Evolutionary conservation across 1,140 invertebrate species (phyloP).

Genomic region (Caenorhabditis briggsae): DNA sequence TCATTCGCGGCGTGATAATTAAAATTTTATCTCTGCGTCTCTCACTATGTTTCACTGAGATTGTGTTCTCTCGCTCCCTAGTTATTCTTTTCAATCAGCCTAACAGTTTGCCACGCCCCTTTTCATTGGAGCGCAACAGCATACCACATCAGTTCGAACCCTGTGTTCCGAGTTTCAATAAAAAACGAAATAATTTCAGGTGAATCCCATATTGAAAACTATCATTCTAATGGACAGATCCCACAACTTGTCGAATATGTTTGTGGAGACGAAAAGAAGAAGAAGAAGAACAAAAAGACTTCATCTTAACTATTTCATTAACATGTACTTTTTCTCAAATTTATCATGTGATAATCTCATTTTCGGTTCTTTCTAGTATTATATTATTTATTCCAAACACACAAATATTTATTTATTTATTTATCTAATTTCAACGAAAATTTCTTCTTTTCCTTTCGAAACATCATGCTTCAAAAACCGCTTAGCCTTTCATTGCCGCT

Average conservation of each 20-base stretch:
- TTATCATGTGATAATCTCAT: constrained; percentile 13
- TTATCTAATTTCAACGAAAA: not conserved
- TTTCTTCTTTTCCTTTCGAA: constrained; percentile 10
- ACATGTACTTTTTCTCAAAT: not conserved
- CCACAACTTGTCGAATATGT: constrained; percentile 76
- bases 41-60: too few relatives aligned
- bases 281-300: constrained; percentile 60
- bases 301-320: not conserved
- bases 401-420: not conserved
- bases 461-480: constrained; percentile 28
- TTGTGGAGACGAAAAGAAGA: constrained; percentile 74
- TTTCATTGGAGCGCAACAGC: too few relatives aligned
- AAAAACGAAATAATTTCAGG: constrained; percentile 25
- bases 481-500: constrained; percentile 53
- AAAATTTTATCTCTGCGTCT: too few relatives aligned
- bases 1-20: too few relatives aligned
- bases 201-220: constrained; percentile 76
- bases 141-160: too few relatives aligned
- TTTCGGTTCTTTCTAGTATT: constrained; percentile 45
- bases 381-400: constrained; percentile 15
- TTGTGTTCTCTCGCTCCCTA: too few relatives aligned
- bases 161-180: too few relatives aligned
- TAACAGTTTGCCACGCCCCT: too few relatives aligned
- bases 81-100: too few relatives aligned
- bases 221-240: constrained; percentile 73